Percentiles rank a stretch among this genome's conserved stretches.
These are phyloP conservation scores for Mionectes olivaceus DNA, from an alignment of 2,797 vertebrate species.

Conservation along the genomic window DNA sequence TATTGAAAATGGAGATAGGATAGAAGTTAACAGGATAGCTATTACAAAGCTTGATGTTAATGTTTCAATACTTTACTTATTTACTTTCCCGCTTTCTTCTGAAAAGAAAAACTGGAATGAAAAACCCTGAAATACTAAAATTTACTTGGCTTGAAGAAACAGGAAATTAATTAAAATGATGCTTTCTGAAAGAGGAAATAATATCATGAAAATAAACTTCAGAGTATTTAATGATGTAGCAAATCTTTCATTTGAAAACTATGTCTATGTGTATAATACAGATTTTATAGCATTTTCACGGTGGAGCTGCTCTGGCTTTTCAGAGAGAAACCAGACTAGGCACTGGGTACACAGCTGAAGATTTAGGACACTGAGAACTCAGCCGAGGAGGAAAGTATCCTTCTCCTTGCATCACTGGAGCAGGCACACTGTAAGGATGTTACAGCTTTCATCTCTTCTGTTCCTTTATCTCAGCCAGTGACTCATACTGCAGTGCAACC, in stretches of 20 bases:
- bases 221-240: background rate
- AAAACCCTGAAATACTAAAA: background rate
- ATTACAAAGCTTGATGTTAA: background rate
- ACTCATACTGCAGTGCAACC: constrained; percentile 39
- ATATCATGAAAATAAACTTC: background rate
- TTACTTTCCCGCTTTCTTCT: background rate
- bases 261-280: rapidly evolving
- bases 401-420: background rate
- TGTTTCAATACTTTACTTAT: background rate
- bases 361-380: background rate
- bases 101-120: background rate
- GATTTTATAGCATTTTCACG: background rate
- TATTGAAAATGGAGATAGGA: background rate
- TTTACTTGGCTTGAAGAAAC: background rate
- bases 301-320: background rate
- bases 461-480: background rate
- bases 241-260: background rate
- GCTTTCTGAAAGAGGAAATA: background rate
- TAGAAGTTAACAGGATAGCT: background rate
- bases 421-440: background rate
- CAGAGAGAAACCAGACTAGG: background rate
- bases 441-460: background rate
- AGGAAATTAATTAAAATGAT: background rate
- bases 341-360: background rate
- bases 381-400: background rate